Conservation (phyloP, 2,797 vertebrate species). For the Agapornis canus region DNA sequence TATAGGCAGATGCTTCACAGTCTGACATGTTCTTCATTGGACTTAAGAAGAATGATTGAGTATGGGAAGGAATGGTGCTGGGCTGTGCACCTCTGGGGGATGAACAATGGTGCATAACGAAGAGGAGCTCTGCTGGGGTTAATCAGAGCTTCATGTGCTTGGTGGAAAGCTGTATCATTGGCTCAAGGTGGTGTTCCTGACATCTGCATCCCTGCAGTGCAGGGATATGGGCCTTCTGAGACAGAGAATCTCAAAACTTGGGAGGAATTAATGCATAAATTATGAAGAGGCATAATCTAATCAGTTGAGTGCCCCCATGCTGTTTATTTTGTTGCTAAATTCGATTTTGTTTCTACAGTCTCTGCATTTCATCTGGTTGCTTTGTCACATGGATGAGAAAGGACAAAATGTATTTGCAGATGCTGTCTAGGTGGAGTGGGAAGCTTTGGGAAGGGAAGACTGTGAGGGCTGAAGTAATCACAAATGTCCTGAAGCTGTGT, state of each 20-base stretch:
- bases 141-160: neutral
- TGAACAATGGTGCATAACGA: neutral
- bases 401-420: constrained; percentile 1
- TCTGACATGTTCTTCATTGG: neutral
- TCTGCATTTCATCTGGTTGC: constrained; percentile 18
- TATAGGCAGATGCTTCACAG: neutral
- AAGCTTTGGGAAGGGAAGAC: neutral
- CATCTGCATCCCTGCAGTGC: constrained; percentile 14
- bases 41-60: neutral
- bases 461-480: neutral
- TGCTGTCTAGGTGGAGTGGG: neutral
- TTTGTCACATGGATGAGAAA: constrained; percentile 13
- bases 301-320: constrained; percentile 43
- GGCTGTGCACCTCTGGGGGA: neutral
- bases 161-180: neutral
- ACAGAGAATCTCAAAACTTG: neutral
- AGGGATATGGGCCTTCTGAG: neutral
- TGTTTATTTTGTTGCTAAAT: constrained; percentile 59
- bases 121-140: neutral
- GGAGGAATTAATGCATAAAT: constrained; percentile 45
- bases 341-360: constrained; percentile 23
- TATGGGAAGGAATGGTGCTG: neutral
- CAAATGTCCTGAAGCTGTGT: neutral
- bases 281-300: constrained; percentile 10
- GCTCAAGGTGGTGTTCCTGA: neutral